Evolutionary conservation across 2,888 invertebrate species (phyloP).

Genomic region (Pyrochroa serraticornis): DNA sequence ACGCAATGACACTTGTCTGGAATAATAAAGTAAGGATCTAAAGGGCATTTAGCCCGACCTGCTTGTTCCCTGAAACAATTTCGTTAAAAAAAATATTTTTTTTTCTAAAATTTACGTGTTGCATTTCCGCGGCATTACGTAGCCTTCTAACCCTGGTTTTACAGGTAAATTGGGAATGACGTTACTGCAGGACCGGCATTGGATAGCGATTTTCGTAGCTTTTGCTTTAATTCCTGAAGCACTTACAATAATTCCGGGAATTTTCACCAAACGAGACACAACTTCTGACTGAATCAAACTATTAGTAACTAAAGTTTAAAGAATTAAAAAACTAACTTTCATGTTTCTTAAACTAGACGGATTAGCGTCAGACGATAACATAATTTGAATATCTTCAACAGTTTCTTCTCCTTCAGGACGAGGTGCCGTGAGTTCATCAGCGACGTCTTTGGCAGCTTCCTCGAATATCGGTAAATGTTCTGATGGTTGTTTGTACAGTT

Average conservation of each 20-base stretch:
- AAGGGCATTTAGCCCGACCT: conserved; percentile 89
- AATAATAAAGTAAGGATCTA: conserved; percentile 97
- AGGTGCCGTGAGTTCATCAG: conserved; percentile 94
- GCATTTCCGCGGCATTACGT: conserved; percentile 93
- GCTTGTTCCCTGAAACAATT: conserved; percentile 77
- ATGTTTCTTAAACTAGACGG: conserved; percentile 82
- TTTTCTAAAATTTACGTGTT: conserved; percentile 71
- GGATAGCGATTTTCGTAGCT: conserved; percentile 92
- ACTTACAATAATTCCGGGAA: conserved; percentile 94
- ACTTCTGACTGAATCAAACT: conserved; percentile 77
- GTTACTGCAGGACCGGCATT: conserved; percentile 92
- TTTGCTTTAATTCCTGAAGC: conserved; percentile 95
- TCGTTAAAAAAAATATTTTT: conserved; percentile 28
- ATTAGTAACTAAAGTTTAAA: conserved; percentile 9
- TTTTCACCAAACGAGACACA: conserved; percentile 91
- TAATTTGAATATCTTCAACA: conserved; percentile 90
- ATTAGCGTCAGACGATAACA: conserved; percentile 83
- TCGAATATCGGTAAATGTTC: conserved; percentile 94
- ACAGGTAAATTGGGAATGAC: conserved; percentile 87
- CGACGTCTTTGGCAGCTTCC: conserved; percentile 95
- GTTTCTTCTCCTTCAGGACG: conserved; percentile 88
- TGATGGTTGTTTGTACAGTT: conserved; percentile 88
- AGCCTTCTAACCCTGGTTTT: conserved; percentile 95
- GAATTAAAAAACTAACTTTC: conserved; percentile 65
- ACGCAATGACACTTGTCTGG: conserved; percentile 98